These are phyloP conservation scores for Tenrec ecaudatus DNA, from an alignment of 2,113 vertebrate genomes.

Conservation along the genomic window DNA sequence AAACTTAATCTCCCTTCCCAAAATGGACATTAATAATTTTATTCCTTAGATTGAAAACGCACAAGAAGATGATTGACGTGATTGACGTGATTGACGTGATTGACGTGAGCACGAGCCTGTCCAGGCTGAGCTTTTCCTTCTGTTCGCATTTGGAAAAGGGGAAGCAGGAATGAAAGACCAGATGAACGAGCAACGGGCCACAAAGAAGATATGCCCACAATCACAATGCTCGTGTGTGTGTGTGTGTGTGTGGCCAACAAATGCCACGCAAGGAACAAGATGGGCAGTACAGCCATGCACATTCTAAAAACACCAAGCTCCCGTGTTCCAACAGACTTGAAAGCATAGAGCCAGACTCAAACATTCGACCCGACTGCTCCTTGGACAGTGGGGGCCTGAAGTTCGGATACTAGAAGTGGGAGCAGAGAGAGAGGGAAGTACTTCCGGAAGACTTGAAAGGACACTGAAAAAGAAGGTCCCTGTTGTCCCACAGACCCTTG, in stretches of 20 bases:
- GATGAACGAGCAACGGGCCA: background rate
- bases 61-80: no score
- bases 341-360: background rate
- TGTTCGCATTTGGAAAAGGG: constrained; percentile 20
- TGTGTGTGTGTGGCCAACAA: background rate
- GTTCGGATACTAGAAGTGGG: background rate
- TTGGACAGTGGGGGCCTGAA: background rate
- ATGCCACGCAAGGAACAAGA: background rate
- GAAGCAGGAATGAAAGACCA: background rate
- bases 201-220: background rate
- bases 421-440: background rate
- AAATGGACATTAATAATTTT: constrained; percentile 27
- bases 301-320: background rate
- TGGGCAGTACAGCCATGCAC: background rate
- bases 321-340: background rate
- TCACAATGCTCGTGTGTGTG: background rate
- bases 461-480: background rate
- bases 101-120: background rate
- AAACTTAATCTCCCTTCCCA: constrained; percentile 25
- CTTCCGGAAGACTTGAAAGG: background rate
- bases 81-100: no score
- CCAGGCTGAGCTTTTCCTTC: constrained; percentile 30
- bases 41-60: background rate
- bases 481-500: no score
- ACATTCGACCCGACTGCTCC: background rate